Conservation (phyloP, 2,797 vertebrate genomes). For the Tadarida brasiliensis region DNA sequence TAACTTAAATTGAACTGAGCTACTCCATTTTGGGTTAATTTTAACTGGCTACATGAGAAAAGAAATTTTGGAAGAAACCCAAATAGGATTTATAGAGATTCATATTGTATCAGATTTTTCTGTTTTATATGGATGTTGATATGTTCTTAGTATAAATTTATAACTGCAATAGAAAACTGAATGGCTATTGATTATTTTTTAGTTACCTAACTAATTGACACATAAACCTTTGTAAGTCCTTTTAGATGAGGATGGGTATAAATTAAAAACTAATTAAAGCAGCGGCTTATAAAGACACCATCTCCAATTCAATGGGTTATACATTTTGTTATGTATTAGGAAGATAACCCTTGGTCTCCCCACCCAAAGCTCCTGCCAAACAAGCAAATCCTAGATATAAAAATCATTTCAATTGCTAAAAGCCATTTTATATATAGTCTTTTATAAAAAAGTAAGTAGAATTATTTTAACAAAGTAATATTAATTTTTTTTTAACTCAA, state of each 20-base stretch:
- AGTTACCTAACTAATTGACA: constrained; percentile 75
- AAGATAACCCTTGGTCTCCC: background rate
- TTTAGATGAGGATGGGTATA: constrained; percentile 57
- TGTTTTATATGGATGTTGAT: constrained; percentile 55
- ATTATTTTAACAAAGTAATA: constrained; percentile 14
- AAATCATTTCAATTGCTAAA: constrained; percentile 27
- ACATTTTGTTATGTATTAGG: constrained; percentile 18
- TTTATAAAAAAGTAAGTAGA: background rate
- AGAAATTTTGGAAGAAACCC: background rate
- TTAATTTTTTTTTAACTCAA: background rate
- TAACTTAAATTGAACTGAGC: constrained; percentile 20
- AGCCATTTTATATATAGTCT: background rate
- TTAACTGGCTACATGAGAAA: constrained; percentile 25
- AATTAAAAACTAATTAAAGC: constrained; percentile 77
- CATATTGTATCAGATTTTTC: constrained; percentile 58
- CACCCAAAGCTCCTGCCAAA: background rate
- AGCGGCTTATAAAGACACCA: constrained; percentile 45
- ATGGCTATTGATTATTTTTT: constrained; percentile 81
- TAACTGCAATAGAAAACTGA: constrained; percentile 66
- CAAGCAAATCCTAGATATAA: background rate
- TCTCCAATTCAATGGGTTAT: constrained; percentile 33
- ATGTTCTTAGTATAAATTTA: constrained; percentile 75
- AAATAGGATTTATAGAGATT: constrained; percentile 59
- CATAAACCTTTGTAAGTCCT: constrained; percentile 75
- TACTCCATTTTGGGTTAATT: constrained; percentile 25